Conservation (phyloP, 1,140 invertebrate genomes). For the Cotesia chilonis region DNA sequence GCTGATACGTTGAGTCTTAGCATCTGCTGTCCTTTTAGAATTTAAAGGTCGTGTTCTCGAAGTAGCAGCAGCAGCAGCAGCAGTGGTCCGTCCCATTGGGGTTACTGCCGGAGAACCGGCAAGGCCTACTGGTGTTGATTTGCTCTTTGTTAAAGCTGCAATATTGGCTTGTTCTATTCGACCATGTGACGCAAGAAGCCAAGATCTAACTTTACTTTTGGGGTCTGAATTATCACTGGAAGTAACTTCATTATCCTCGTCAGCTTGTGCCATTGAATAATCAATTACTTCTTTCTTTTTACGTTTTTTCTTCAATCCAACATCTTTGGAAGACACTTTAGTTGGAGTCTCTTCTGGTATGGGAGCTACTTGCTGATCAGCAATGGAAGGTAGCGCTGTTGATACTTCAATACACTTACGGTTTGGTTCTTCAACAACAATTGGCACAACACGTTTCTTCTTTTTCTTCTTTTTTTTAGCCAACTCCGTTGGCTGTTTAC, state of each 20-base stretch:
- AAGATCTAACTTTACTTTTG: constrained; percentile 82
- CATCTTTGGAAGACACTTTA: constrained; percentile 19
- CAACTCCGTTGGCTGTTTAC: constrained; percentile 6
- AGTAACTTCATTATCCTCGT: constrained; percentile 53
- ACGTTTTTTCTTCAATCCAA: constrained; percentile 59
- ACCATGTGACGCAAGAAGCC: constrained; percentile 78
- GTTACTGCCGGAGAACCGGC: constrained; percentile 56
- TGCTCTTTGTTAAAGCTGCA: constrained; percentile 70
- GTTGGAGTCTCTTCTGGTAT: constrained; percentile 50
- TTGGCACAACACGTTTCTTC: constrained; percentile 52
- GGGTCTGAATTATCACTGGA: constrained; percentile 69
- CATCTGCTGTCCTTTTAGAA: constrained; percentile 48
- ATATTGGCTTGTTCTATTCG: constrained; percentile 50
- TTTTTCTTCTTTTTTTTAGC: constrained; percentile 54
- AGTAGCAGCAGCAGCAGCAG: constrained; percentile 26
- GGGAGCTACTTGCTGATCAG: constrained; percentile 31
- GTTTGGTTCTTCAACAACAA: constrained; percentile 44
- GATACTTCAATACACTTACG: constrained; percentile 46
- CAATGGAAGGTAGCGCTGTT: not conserved
- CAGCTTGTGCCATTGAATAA: constrained; percentile 74
- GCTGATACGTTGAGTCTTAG: constrained; percentile 49
- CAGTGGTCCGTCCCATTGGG: constrained; percentile 33
- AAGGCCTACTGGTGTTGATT: constrained; percentile 75
- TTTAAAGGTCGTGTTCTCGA: constrained; percentile 45
- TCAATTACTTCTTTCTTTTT: constrained; percentile 80